phyloP scores from a whole-genome alignment of 2,888 invertebrate species.

The Mesorhabditis spiculigera region DNA sequence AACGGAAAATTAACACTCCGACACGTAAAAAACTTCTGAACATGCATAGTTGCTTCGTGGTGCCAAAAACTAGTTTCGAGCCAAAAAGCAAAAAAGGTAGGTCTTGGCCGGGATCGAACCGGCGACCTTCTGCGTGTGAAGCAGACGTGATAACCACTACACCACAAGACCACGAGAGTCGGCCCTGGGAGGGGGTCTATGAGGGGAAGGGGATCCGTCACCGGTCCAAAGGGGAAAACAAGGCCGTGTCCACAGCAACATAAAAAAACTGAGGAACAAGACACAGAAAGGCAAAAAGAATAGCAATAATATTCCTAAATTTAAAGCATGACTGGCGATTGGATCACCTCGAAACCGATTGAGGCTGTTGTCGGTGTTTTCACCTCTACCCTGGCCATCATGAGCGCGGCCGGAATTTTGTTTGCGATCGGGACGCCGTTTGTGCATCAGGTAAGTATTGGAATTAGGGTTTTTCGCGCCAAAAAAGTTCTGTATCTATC shows the following conservation, averaged over 20 bases:
- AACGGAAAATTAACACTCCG: no score
- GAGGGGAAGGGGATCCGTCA: no score
- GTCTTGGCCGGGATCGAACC: slow-evolving; percentile 46
- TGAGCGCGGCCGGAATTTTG: slow-evolving; percentile 50
- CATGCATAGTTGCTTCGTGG: not conserved
- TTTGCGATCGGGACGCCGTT: slow-evolving; percentile 53
- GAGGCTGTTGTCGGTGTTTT: slow-evolving; percentile 55
- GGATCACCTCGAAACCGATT: slow-evolving; percentile 56
- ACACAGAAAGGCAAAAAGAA: no score
- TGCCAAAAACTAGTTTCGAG: not conserved
- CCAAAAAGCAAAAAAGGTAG: slow-evolving; percentile 11
- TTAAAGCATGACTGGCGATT: slow-evolving; percentile 54
- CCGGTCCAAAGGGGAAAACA: no score
- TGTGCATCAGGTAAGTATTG: slow-evolving; percentile 43
- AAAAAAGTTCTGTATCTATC: no score
- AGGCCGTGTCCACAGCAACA: no score
- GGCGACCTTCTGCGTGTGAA: slow-evolving; percentile 52
- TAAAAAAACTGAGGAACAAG: no score
- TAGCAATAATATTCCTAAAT: no score
- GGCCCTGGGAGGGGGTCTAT: no score
- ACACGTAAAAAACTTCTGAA: not conserved
- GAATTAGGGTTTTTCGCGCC: not conserved
- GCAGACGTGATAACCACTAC: slow-evolving; percentile 54
- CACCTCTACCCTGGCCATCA: slow-evolving; percentile 52
- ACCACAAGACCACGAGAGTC: slow-evolving; percentile 27